Conservation (phyloP, 2,797 vertebrate species). For the Phrynocephalus vlangalii region DNA sequence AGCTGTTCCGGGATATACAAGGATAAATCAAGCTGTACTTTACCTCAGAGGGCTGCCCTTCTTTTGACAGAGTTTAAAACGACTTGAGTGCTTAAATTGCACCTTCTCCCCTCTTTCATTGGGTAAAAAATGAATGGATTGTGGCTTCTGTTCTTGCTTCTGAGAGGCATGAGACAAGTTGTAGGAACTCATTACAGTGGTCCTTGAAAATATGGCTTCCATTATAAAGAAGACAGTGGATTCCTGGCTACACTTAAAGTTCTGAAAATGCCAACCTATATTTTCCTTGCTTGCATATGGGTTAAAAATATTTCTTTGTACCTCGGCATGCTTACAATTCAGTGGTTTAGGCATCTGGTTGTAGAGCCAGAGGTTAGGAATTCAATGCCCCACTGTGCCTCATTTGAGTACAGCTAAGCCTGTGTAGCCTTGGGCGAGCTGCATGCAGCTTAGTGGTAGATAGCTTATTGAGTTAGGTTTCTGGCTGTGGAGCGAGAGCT, state of each 20-base stretch:
- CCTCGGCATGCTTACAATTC: too few species aligned
- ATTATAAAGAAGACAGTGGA: not conserved
- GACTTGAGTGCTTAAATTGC: conserved; percentile 31
- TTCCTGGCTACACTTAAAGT: not conserved
- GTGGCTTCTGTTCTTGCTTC: conserved; percentile 20
- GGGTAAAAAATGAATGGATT: conserved; percentile 16
- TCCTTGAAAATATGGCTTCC: not conserved
- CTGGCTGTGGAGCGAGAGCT: too few species aligned
- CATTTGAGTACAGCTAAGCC: too few species aligned
- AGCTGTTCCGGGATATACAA: conserved; percentile 57
- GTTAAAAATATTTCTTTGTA: not conserved
- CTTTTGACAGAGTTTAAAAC: conserved; percentile 35
- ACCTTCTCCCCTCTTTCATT: conserved; percentile 39
- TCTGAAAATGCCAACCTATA: not conserved
- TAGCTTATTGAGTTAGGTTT: too few species aligned
- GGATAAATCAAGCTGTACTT: conserved; percentile 51
- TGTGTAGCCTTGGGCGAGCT: too few species aligned
- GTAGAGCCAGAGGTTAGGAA: too few species aligned
- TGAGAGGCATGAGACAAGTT: not conserved
- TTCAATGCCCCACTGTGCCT: too few species aligned
- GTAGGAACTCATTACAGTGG: not conserved
- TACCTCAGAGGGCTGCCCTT: conserved; percentile 45
- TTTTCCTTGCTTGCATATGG: not conserved
- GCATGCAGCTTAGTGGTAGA: too few species aligned
- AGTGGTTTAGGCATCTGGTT: too few species aligned